Base-by-base conservation (phyloP, 2,888 invertebrate species). In the Eupeodes luniger region DNA sequence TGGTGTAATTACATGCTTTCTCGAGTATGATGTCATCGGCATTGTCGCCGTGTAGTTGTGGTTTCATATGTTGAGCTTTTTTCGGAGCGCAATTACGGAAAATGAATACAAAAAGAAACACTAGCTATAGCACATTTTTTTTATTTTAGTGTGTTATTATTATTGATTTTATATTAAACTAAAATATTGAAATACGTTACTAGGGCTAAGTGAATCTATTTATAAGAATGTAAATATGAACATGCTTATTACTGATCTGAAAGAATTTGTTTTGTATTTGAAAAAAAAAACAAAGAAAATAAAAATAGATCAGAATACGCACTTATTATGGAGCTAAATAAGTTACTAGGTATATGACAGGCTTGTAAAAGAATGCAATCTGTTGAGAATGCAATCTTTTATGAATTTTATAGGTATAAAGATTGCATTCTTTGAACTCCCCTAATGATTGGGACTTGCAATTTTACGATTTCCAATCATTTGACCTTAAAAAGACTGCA, bases 21-120 rank as follows among this genome's bases (percentile, higher is more conserved):
- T 69, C 64, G 27, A 85, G 78, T 85, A 88, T 88, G 88, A 88
- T 88, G 88, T 88, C 88, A 88, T 88, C 85, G 85, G 77, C 85
- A 78, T 59, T 88, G 81, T 74, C 69, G 74, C 81, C 59, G 69
- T 88, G 78, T 78, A 85, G 78, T 85, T 85, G 81, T 77, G 87
- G 84, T 70, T 78, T 85, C 66, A 74, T 74, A 75, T 64, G 76
- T 85, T 81, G 78, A 85, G 84, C 81, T 85, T 88, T 59, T 87
- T 87, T 75, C 27, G 51, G 55, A 78, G 64, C 47, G 55, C 66
- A 49, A 70, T 66, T 64, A 59, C 74, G 44, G 70, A 70, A 67
- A 67, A 51, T 67, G 14, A 67, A 75, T 59, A 53, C 53, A 69
- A 62, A 61, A 69, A 16, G 14, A 49, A 70, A 57, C 14, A 53